A percentile compares a stretch with the other conserved stretches of the same genome.
These are phyloP conservation scores for Galaxias olidus DNA, from an alignment of 2,797 vertebrate species.

Conservation along the genomic window DNA sequence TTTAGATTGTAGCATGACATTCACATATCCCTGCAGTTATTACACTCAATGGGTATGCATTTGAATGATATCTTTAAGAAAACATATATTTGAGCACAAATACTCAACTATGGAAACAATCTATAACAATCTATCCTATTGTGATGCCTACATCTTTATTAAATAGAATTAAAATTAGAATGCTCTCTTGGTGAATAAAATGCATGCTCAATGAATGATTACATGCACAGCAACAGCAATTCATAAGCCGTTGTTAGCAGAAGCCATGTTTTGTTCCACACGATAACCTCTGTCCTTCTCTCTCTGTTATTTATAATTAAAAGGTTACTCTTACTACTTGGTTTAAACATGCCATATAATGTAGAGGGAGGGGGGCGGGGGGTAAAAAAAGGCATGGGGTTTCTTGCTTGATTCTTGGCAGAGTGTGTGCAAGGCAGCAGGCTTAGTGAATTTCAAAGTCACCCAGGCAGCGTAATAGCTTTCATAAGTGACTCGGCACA, in stretches of 20 bases:
- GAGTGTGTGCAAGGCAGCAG: slow-evolving; percentile 58
- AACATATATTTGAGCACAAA: slow-evolving; percentile 35
- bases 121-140: slow-evolving; percentile 39
- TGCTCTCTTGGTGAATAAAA: slow-evolving; percentile 67
- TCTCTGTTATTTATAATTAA: slow-evolving; percentile 65
- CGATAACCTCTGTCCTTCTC: slow-evolving; percentile 48
- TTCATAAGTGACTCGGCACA: slow-evolving; percentile 73
- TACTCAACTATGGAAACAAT: slow-evolving; percentile 41
- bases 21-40: slow-evolving; percentile 21
- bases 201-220: slow-evolving; percentile 63
- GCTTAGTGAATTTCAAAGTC: slow-evolving; percentile 73
- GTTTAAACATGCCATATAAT: slow-evolving; percentile 54
- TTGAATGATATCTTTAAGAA: slow-evolving; percentile 29
- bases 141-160: slow-evolving; percentile 52
- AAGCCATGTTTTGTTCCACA: slow-evolving; percentile 40
- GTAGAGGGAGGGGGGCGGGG: slow-evolving; percentile 19
- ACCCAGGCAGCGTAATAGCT: slow-evolving; percentile 70
- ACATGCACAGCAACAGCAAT: slow-evolving; percentile 41
- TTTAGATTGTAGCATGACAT: too few relatives aligned
- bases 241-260: slow-evolving; percentile 40
- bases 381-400: neutral
- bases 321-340: slow-evolving; percentile 56
- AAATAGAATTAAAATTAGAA: slow-evolving; percentile 58
- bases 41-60: slow-evolving; percentile 42
- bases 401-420: slow-evolving; percentile 43